phyloP scores from a whole-genome alignment of 2,113 vertebrate species.

The Carollia perspicillata region DNA sequence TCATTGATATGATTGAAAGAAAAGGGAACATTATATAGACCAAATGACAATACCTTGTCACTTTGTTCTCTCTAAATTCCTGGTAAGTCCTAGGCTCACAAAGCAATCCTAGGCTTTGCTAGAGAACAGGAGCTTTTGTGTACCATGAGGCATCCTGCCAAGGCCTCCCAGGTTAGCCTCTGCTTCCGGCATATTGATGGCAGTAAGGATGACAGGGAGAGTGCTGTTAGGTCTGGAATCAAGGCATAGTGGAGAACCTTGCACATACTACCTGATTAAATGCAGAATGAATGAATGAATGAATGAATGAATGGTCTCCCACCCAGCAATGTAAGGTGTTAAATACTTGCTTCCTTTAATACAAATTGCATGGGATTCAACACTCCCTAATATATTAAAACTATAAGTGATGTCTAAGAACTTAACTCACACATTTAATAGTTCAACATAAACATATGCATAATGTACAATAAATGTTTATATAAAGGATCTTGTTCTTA shows the following conservation, averaged over 20 bases:
- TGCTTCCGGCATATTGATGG: not conserved
- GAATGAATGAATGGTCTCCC: not conserved
- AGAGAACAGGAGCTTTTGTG: not conserved
- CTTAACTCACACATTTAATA: not conserved
- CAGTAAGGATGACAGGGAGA: not conserved
- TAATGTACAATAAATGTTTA: conserved; percentile 21
- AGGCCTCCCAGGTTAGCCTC: not conserved
- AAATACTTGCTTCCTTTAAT: not conserved
- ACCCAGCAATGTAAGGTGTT: not conserved
- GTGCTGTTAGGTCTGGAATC: not conserved
- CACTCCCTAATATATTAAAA: not conserved
- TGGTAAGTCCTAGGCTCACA: not conserved
- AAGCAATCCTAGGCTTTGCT: not conserved
- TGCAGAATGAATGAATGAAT: not conserved
- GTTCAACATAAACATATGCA: not conserved
- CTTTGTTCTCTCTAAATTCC: not conserved
- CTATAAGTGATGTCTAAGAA: not conserved
- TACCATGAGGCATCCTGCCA: not conserved
- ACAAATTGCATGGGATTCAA: not conserved
- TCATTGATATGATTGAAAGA: not conserved
- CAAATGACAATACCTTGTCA: not conserved
- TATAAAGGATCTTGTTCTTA: not conserved
- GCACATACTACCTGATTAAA: not conserved
- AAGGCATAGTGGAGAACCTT: not conserved
- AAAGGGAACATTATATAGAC: not conserved